Evolutionary conservation across 37 sponge, comb jelly and placozoan genomes (phyloP), one percentile per base, ranked within the genome.

Genomic region (Spongilla lacustris): DNA sequence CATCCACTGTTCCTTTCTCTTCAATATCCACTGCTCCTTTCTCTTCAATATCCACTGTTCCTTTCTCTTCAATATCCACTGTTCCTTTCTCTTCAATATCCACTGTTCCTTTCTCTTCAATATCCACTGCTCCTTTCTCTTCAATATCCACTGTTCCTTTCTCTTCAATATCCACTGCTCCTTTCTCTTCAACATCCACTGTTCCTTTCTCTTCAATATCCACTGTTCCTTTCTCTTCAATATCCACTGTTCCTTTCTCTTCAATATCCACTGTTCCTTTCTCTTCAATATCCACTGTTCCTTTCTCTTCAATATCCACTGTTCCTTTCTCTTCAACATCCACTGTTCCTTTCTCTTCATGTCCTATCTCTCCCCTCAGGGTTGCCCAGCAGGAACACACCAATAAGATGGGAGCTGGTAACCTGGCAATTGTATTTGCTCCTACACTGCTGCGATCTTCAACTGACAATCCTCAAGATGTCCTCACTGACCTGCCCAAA

Each of bases 341-440:
- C 46, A 46, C 8, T 8, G 8, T 8, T 8, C 8, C 46, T 8
- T 46, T 46, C 8, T 8, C 46, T 8, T 8, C 46, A 46, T 46
- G 8, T 46, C 46, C 66, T 13, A 0, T n/a, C 66, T 21, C 28
- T 50, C 66, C 41, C 24, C 81, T 12, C 70, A 95, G 95, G 75
- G 81, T 96, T 25, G 91, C 95, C 26, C 84, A 94, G 68, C 90
- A 89, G n/a, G 91, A 92, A 66, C 68, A 83, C 34, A 72, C 83
- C 88, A 96, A 96, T 50, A 87, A 79, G 77, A 96, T 96, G 97
- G 49, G 41, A 29, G 83, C 95, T 19, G 9, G 78, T 50, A 96
- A 92, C 50, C 78, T 96, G 24, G 95, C 95, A 69, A 89, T 96
- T 76, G 81, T 96, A 35, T 96, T 96, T 92, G 94, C 97, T 21